Percentiles rank a stretch among this genome's conserved stretches.
These are phyloP conservation scores for Ericerus pela DNA, from an alignment of 1,140 invertebrate genomes.

Conservation along the genomic window DNA sequence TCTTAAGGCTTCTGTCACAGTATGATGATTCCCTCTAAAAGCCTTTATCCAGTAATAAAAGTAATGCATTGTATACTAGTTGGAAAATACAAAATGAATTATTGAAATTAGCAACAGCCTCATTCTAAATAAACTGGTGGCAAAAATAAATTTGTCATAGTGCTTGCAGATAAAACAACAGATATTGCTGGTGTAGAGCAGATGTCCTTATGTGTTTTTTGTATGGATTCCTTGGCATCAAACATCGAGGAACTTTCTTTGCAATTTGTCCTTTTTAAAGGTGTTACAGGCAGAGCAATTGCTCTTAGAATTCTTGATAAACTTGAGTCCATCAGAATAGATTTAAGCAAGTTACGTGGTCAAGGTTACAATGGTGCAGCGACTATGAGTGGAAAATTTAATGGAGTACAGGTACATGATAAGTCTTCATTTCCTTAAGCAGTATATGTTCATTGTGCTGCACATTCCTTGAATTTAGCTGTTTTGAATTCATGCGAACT, in stretches of 20 bases:
- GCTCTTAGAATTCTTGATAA: constrained; percentile 19
- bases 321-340: constrained; percentile 19
- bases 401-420: constrained; percentile 23
- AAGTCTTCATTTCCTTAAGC: neutral
- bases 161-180: constrained; percentile 4
- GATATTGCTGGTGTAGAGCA: constrained; percentile 13
- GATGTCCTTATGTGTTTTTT: constrained; percentile 4
- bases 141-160: neutral
- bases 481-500: constrained; percentile 5
- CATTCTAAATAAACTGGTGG: constrained; percentile 1
- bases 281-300: constrained; percentile 21
- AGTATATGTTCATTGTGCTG: constrained; percentile 9
- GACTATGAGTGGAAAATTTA: constrained; percentile 19
- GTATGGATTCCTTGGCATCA: neutral
- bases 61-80: constrained; percentile 5
- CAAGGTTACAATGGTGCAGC: constrained; percentile 28
- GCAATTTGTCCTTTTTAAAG: constrained; percentile 21
- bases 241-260: constrained; percentile 20
- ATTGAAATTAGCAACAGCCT: neutral
- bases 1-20: constrained; percentile 20
- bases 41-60: constrained; percentile 6
- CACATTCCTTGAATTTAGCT: constrained; percentile 14
- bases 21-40: constrained; percentile 17
- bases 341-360: constrained; percentile 20
- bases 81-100: neutral